Percentiles rank a stretch among this genome's conserved stretches.
phyloP scores from a whole-genome alignment of 1,140 invertebrate species.

The Teleogryllus occipitalis region DNA sequence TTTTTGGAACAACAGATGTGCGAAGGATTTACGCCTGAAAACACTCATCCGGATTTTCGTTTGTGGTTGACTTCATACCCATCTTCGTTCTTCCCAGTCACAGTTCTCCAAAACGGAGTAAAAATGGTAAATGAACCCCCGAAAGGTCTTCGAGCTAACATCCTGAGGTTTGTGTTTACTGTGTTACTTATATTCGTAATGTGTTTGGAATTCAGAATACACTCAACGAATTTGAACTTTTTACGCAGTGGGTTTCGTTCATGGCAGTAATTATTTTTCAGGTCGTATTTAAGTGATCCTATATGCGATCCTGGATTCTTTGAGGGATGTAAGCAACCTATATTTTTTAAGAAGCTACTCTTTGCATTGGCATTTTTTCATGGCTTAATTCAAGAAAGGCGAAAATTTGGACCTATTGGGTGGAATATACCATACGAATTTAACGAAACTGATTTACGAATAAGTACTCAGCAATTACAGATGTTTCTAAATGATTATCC shows the following conservation, averaged over 20 bases:
- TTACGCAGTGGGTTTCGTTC: not conserved
- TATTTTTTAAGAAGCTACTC: constrained; percentile 75
- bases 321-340: constrained; percentile 66
- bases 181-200: constrained; percentile 13
- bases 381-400: constrained; percentile 80
- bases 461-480: constrained; percentile 76
- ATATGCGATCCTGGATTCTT: constrained; percentile 83
- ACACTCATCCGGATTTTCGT: constrained; percentile 80
- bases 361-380: constrained; percentile 93
- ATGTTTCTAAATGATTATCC: constrained; percentile 80
- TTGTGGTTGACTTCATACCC: constrained; percentile 93
- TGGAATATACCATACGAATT: constrained; percentile 96
- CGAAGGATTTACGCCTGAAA: constrained; percentile 64
- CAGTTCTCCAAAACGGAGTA: constrained; percentile 85
- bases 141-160: constrained; percentile 65
- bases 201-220: not conserved
- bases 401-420: constrained; percentile 86
- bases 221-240: constrained; percentile 11
- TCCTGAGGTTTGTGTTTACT: constrained; percentile 38
- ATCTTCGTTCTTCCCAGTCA: constrained; percentile 82
- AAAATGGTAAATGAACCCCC: constrained; percentile 97
- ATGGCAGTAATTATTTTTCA: not conserved
- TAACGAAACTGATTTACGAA: constrained; percentile 88
- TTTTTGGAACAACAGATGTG: constrained; percentile 46
- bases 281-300: constrained; percentile 78